Percentiles rank a stretch among this genome's conserved stretches.
Conservation (phyloP, 2,113 vertebrate species). For the Candoia aspera region DNA sequence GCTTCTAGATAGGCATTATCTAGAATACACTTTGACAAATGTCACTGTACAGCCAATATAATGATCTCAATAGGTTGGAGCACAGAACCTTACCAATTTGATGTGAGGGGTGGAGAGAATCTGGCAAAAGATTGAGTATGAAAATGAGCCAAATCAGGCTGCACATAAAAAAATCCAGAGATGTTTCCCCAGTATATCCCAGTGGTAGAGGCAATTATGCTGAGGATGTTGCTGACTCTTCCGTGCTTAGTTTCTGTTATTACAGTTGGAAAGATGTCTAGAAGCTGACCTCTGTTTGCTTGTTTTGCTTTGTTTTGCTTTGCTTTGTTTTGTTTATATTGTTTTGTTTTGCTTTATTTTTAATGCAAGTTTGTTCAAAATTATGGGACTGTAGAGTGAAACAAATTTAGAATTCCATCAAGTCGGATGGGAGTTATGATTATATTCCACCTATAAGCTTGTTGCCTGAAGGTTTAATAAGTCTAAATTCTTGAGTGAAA, state of each 20-base stretch:
- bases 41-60: neutral
- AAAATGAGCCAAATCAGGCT: neutral
- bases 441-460: conserved; percentile 23
- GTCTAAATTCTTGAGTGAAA: conserved; percentile 42
- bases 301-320: neutral
- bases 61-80: neutral
- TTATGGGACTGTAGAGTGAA: neutral
- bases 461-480: conserved; percentile 19
- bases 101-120: neutral
- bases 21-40: neutral
- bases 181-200: neutral
- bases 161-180: neutral
- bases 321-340: neutral
- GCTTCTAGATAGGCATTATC: neutral
- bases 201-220: neutral
- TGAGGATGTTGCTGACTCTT: neutral
- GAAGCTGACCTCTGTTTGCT: neutral
- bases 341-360: neutral
- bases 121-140: neutral
- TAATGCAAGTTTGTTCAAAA: neutral
- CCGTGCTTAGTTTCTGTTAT: neutral
- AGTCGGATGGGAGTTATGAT: conserved; percentile 22
- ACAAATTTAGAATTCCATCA: conserved; percentile 30
- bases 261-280: neutral
- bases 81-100: neutral